phyloP scores from a whole-genome alignment of 2,888 invertebrate species.

The Antitype chi region DNA sequence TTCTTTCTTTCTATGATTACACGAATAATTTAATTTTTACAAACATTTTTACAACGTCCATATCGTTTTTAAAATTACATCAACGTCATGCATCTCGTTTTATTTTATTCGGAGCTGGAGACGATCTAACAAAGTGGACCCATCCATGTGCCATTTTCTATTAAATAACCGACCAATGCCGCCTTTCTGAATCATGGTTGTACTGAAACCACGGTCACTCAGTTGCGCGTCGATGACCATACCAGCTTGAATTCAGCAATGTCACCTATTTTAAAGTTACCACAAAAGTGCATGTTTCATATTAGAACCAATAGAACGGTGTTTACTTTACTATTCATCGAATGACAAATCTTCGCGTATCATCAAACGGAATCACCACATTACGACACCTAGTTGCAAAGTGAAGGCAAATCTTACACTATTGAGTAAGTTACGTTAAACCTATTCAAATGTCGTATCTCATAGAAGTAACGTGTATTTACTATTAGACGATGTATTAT shows the following conservation, averaged over 20 bases:
- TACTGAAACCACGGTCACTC: too few relatives aligned
- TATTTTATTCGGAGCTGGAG: too few relatives aligned
- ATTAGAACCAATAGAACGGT: slow-evolving; percentile 13
- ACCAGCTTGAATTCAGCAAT: background rate
- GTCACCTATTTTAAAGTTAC: background rate
- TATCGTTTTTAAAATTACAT: too few relatives aligned
- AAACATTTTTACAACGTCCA: too few relatives aligned
- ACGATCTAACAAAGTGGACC: too few relatives aligned
- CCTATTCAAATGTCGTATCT: slow-evolving; percentile 32
- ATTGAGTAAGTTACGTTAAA: slow-evolving; percentile 28
- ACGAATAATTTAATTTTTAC: too few relatives aligned
- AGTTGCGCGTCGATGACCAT: too few relatives aligned
- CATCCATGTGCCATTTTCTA: too few relatives aligned
- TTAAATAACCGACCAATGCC: too few relatives aligned
- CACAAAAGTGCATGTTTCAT: background rate
- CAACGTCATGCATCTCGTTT: too few relatives aligned
- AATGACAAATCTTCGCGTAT: slow-evolving; percentile 44
- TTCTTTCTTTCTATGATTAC: too few relatives aligned
- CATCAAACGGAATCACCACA: slow-evolving; percentile 50
- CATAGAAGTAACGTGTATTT: slow-evolving; percentile 13
- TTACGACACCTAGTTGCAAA: slow-evolving; percentile 47
- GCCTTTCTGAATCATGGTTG: too few relatives aligned
- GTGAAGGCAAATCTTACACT: slow-evolving; percentile 36
- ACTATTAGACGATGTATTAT: background rate
- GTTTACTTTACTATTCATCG: slow-evolving; percentile 52